phyloP scores from a whole-genome alignment of 37 sponge, comb jelly and placozoan species.

The Hormiphora californensis region DNA sequence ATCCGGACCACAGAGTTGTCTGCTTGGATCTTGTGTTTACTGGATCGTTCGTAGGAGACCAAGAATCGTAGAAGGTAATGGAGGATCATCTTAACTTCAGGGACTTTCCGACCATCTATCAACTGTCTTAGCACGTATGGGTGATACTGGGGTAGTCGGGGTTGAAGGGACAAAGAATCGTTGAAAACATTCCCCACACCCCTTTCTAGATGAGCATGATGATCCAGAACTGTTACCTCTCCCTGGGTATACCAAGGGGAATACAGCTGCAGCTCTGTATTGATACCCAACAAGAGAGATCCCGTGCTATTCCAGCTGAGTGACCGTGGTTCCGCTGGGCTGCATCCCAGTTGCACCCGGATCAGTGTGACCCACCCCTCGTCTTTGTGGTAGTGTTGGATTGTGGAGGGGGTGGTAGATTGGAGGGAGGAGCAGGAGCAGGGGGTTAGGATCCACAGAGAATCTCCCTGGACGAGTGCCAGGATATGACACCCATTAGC shows the following conservation, averaged over 20 bases:
- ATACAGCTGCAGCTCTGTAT: slow-evolving; percentile 28
- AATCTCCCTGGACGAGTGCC: not conserved
- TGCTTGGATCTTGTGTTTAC: not conserved
- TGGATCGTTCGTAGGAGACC: not conserved
- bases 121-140: slow-evolving; percentile 77
- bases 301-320: slow-evolving; percentile 42
- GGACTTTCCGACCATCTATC: slow-evolving; percentile 71
- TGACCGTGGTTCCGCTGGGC: slow-evolving; percentile 4
- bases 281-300: not conserved
- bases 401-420: not conserved
- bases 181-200: slow-evolving; percentile 25
- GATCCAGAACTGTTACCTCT: not conserved
- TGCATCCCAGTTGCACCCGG: not conserved
- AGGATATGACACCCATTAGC: slow-evolving; percentile 18
- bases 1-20: not conserved
- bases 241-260: slow-evolving; percentile 15
- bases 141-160: slow-evolving; percentile 82
- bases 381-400: not conserved
- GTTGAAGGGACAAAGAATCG: slow-evolving; percentile 31
- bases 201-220: not conserved
- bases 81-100: slow-evolving; percentile 68
- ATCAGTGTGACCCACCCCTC: slow-evolving; percentile 17
- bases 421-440: slow-evolving; percentile 33
- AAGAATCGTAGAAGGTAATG: slow-evolving; percentile 68
- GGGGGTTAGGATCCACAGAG: slow-evolving; percentile 7